Percentiles rank a stretch among this genome's conserved stretches.
phyloP scores from a whole-genome alignment of 1,140 invertebrate genomes.

The Phymorhynchus buccinoides region DNA sequence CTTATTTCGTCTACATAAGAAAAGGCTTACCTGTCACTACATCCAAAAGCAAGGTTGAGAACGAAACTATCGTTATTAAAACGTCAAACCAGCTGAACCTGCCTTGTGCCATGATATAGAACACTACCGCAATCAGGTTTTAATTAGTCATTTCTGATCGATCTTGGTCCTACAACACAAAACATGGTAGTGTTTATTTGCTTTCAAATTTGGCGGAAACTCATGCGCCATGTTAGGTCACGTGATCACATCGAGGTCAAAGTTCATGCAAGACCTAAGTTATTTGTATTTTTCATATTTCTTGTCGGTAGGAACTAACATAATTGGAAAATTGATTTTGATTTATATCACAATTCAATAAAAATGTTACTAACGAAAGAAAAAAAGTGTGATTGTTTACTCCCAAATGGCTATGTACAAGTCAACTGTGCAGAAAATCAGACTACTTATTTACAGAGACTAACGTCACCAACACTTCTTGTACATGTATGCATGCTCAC shows the following conservation, averaged over 20 bases:
- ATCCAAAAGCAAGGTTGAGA: slow-evolving; percentile 50
- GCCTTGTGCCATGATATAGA: slow-evolving; percentile 25
- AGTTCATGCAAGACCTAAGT: too few relatives aligned
- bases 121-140: too few relatives aligned
- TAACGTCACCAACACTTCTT: too few relatives aligned
- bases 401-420: background rate
- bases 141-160: too few relatives aligned
- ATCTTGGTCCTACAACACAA: background rate
- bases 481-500: too few relatives aligned
- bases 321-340: too few relatives aligned
- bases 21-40: slow-evolving; percentile 50
- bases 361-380: background rate
- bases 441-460: background rate
- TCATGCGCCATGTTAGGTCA: slow-evolving; percentile 16
- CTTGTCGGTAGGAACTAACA: too few relatives aligned
- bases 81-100: slow-evolving; percentile 49
- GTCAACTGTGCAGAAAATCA: background rate
- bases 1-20: background rate
- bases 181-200: background rate
- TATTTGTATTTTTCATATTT: too few relatives aligned
- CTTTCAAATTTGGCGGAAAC: slow-evolving; percentile 50
- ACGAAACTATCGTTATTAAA: slow-evolving; percentile 45
- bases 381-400: background rate
- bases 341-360: too few relatives aligned
- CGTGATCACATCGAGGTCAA: background rate